These are phyloP conservation scores for Tenebrosternarchus preto DNA, from an alignment of 2,113 vertebrate species.

Conservation along the genomic window DNA sequence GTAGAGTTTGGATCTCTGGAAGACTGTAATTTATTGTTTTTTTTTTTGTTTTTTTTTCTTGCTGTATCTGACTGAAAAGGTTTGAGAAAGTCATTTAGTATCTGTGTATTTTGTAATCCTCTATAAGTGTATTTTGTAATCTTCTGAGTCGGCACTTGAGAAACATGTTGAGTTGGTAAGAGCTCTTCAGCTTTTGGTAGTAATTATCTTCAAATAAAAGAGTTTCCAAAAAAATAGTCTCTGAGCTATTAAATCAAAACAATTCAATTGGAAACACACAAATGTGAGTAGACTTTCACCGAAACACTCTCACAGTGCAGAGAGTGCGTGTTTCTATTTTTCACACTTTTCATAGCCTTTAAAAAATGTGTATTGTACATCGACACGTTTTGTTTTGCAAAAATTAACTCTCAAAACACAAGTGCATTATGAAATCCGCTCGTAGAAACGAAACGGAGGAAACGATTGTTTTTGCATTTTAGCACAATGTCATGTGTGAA, in stretches of 20 bases:
- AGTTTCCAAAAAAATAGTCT: slow-evolving; percentile 69
- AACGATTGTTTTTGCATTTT: slow-evolving; percentile 27
- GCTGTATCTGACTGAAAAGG: slow-evolving; percentile 34
- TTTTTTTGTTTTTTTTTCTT: no score
- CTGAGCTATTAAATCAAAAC: slow-evolving; percentile 54
- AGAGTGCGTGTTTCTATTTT: slow-evolving; percentile 51
- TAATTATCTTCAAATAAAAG: slow-evolving; percentile 71
- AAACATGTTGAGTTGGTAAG: slow-evolving; percentile 61
- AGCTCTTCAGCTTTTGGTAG: slow-evolving; percentile 71
- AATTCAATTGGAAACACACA: slow-evolving; percentile 56
- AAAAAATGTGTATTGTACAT: slow-evolving; percentile 56
- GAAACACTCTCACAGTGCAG: slow-evolving; percentile 52
- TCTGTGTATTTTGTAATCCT: slow-evolving; percentile 46
- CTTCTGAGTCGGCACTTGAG: slow-evolving; percentile 41
- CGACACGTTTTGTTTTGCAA: slow-evolving; percentile 61
- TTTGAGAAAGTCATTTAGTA: slow-evolving; percentile 36
- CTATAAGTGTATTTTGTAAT: slow-evolving; percentile 48
- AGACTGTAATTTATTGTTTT: slow-evolving; percentile 47
- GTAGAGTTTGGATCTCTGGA: slow-evolving; percentile 37
- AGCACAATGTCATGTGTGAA: background rate
- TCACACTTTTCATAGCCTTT: slow-evolving; percentile 48
- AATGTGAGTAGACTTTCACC: slow-evolving; percentile 66
- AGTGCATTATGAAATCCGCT: background rate
- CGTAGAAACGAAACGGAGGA: background rate
- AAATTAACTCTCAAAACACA: slow-evolving; percentile 63